Evolutionary conservation across 2,797 vertebrate genomes (phyloP), one percentile per base, ranked within the genome.

Genomic region (Steatocranus sp.): DNA sequence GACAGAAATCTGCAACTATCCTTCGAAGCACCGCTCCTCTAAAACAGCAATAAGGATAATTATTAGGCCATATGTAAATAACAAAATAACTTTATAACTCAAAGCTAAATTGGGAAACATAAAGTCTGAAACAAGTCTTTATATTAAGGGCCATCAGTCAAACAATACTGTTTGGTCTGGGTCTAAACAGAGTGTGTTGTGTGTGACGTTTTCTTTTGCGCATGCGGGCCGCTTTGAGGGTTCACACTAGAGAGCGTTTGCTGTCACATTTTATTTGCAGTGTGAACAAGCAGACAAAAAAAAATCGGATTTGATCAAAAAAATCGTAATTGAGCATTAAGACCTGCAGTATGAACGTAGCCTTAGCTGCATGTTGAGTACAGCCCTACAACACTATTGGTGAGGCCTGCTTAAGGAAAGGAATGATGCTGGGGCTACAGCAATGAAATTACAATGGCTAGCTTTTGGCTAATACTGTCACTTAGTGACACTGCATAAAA

Each of bases 161-260:
- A 51, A 51, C 50, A 51, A 51, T 7, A 51, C 20, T 23, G 50
- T 51, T 51, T 51, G 49, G 1, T 51, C n/a, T 23, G 50, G 20
- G 20, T 23, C 50, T 51, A 51, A 12, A 51, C 20, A 51, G 50
- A 51, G 0, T 2, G 1, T 2, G 3, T 51, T 12, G 11, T 51
- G n/a, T 11, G n/a, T 51, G 11, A 51, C 0, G 1, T 23, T 1
- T 49, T 49, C 48, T 49, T 49, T n/a, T 20, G 48, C 2, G 20
- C 6, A 3, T 51, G 4, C 6, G 4, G 6, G 50, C 6, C 1
- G 0, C 50, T 51, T 51, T 51, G 50, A 51, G 20, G 1, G 11
- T 12, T 51, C 49, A 51, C 49, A 51, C 49, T 51, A 51, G 49
- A 51, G n/a, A 1, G 0, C 1, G n/a, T 51, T 51, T 51, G 49